Evolutionary conservation across 2,113 vertebrate species (phyloP), one percentile per base, ranked within the genome.

Genomic region (Elephas maximus): DNA sequence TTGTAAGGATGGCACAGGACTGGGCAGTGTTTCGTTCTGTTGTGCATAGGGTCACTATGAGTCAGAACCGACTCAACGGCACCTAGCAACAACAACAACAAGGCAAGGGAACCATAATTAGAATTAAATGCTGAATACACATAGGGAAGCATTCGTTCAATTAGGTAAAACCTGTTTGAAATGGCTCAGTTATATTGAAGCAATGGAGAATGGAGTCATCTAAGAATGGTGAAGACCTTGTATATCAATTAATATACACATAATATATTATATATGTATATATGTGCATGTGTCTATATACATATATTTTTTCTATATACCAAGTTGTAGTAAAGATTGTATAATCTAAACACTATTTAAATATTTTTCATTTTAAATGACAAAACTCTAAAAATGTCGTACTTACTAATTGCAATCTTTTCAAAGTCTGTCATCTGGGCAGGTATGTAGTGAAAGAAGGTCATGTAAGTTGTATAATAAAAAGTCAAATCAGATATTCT

Each of bases 91-190:
- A 37, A 37, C 37, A 37, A 37, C 37, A 37, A 37, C 37, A 87
- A 97, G 45, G 73, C 51, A 96, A 90, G 67, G 92, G 84, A 91
- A 41, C 10, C 28, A 2, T 67, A 95, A 77, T 81, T 65, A 95
- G 51, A 98, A 89, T 96, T 91, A 97, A 88, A 89, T 91, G 37
- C 21, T 88, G n/a, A 95, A 90, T 79, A 94, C 9, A 65, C 57
- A 90, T 37, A 90, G 17, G 57, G 14, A 93, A 94, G 21, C 17
- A 74, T 41, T 95, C 37, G 84, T 45, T 77, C 9, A 83, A 77
- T 90, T 92, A 94, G 18, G 71, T 63, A 8, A 96, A 88, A 93
- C 82, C 78, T 87, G 92, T 33, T 84, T 81, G n/a, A 94, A 97
- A 96, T 90, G 23, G 87, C 11, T 77, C 44, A 74, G 9, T 93